Conservation (phyloP, 2,888 invertebrate genomes). For the Psococerastis gibbosa region DNA sequence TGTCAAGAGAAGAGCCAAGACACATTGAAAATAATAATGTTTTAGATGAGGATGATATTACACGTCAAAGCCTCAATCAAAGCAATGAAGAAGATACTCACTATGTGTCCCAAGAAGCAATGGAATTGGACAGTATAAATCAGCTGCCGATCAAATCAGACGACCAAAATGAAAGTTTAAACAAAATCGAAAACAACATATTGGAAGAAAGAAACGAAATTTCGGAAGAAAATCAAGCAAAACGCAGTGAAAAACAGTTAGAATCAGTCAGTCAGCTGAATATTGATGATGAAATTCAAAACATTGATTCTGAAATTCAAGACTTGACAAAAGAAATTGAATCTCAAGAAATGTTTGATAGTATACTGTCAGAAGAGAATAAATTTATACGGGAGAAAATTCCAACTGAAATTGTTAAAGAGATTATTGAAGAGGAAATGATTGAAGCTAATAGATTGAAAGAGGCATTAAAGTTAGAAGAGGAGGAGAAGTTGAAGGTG, state of each 20-base stretch:
- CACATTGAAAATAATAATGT: background rate
- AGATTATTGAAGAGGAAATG: constrained; percentile 4
- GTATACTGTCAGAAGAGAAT: background rate
- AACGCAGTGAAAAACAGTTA: background rate
- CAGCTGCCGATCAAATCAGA: too few species aligned
- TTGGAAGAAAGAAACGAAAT: background rate
- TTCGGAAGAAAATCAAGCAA: background rate
- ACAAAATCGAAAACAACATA: background rate
- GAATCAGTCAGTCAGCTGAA: background rate
- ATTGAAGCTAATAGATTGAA: background rate
- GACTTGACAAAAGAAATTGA: background rate
- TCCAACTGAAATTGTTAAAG: background rate
- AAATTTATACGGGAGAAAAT: background rate
- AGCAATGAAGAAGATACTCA: too few species aligned
- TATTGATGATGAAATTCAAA: constrained; percentile 5
- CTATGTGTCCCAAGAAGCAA: background rate
- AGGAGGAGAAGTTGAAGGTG: background rate
- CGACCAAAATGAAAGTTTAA: too few species aligned
- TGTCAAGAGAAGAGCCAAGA: background rate
- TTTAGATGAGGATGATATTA: background rate
- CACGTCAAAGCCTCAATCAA: too few species aligned
- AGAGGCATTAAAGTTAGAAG: background rate
- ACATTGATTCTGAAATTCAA: background rate
- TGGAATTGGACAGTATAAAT: background rate
- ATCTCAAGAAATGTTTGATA: background rate